Conservation (phyloP, 64 coral and sea anemone species). For the Platygyra sinensis region DNA sequence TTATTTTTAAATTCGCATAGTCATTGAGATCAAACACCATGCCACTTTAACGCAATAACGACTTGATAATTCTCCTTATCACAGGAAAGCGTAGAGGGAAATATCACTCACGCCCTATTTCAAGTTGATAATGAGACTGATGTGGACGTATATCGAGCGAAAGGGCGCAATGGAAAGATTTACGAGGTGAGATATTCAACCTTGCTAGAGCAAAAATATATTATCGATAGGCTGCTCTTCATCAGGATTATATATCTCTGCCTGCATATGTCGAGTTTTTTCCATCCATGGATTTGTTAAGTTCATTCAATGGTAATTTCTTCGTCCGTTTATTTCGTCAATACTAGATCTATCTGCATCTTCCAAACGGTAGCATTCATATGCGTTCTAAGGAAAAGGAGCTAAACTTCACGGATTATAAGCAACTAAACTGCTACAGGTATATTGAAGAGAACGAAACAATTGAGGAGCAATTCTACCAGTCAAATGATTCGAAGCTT, state of each 20-base stretch:
- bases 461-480: constrained; percentile 40
- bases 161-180: constrained; percentile 44
- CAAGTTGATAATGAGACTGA: constrained; percentile 60
- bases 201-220: background rate
- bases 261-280: background rate
- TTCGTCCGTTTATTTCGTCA: background rate
- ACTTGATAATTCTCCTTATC: background rate
- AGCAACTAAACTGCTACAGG: constrained; percentile 52
- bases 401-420: constrained; percentile 42
- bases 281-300: background rate
- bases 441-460: constrained; percentile 51
- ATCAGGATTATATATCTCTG: background rate
- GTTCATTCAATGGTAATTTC: background rate
- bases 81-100: constrained; percentile 53
- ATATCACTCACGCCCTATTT: constrained; percentile 20
- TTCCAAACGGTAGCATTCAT: constrained; percentile 44
- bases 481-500: constrained; percentile 34
- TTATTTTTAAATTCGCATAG: background rate
- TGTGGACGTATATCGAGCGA: constrained; percentile 53
- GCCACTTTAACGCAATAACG: background rate
- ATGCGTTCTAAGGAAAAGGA: constrained; percentile 52
- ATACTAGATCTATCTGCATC: constrained; percentile 40
- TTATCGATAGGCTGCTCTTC: background rate
- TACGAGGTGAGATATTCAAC: constrained; percentile 32
- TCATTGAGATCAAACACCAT: background rate